Percentiles rank a stretch among this genome's conserved stretches.
phyloP scores from a whole-genome alignment of 2,888 invertebrate species.

The Catocala fraxini region DNA sequence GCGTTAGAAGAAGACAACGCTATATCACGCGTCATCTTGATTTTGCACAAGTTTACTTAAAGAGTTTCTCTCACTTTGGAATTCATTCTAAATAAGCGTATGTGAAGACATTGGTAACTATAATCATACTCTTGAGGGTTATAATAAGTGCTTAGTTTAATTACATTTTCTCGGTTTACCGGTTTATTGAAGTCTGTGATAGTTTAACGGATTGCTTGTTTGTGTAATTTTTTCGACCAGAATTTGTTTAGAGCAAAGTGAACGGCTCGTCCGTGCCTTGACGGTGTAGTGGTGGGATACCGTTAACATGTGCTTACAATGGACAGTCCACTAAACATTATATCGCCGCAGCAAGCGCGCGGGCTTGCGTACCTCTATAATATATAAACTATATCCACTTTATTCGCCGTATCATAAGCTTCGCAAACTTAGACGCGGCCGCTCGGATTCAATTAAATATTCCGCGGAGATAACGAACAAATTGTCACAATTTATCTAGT shows the following conservation, averaged over 20 bases:
- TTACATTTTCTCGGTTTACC: no score
- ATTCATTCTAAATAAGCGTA: no score
- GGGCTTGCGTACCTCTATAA: conserved; percentile 18
- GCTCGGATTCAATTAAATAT: conserved; percentile 4
- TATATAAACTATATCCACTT: conserved; percentile 18
- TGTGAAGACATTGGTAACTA: no score
- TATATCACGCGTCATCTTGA: no score
- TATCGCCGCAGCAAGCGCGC: conserved; percentile 29
- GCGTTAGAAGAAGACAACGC: no score
- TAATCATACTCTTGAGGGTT: no score
- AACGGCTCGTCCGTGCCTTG: conserved; percentile 25
- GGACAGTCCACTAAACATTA: conserved; percentile 49
- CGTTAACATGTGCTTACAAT: conserved; percentile 62
- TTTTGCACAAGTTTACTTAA: no score
- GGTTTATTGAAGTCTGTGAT: no score
- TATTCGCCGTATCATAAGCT: conserved; percentile 24
- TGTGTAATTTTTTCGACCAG: background rate
- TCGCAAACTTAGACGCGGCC: conserved; percentile 20
- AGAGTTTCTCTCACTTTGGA: no score
- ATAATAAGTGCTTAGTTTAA: no score
- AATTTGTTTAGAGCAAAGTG: conserved; percentile 37
- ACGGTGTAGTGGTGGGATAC: conserved; percentile 55
- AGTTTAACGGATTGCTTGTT: no score
- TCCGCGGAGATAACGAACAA: conserved; percentile 10
- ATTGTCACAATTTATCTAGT: conserved; percentile 21